Percentiles rank a stretch among this genome's conserved stretches.
Conservation (phyloP, 2,797 vertebrate genomes). For the Phrynocephalus guinanensis region DNA sequence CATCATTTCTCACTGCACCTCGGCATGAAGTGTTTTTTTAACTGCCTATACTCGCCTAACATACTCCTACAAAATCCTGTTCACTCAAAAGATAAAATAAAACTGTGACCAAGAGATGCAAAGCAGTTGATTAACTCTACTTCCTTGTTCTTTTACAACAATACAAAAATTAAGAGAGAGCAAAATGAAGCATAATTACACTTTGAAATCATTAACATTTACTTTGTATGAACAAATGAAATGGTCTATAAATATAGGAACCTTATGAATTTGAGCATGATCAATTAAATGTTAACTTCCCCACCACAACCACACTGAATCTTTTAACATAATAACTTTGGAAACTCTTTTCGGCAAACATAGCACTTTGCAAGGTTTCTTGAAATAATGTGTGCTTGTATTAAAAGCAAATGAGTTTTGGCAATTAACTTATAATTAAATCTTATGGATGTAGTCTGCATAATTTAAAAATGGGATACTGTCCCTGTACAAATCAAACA, state of each 20-base stretch:
- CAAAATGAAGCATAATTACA: slow-evolving; percentile 39
- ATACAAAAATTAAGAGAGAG: slow-evolving; percentile 32
- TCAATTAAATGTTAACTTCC: slow-evolving; percentile 42
- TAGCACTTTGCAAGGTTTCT: slow-evolving; percentile 11
- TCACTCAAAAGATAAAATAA: background rate
- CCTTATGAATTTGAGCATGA: slow-evolving; percentile 18
- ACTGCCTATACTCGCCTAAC: background rate
- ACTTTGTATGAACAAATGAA: slow-evolving; percentile 19
- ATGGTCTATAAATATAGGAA: slow-evolving; percentile 26
- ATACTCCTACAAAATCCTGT: slow-evolving; percentile 12
- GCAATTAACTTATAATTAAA: slow-evolving; percentile 24
- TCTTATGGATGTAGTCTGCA: slow-evolving; percentile 3
- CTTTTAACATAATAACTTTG: slow-evolving; percentile 9
- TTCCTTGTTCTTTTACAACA: slow-evolving; percentile 30
- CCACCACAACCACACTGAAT: background rate
- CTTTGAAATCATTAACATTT: slow-evolving; percentile 34
- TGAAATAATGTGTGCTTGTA: slow-evolving; percentile 10
- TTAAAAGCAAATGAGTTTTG: slow-evolving; percentile 10
- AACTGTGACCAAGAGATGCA: slow-evolving; percentile 31
- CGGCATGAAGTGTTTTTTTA: background rate
- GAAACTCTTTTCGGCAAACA: slow-evolving; percentile 20
- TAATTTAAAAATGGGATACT: slow-evolving; percentile 17
- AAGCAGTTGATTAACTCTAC: slow-evolving; percentile 30
- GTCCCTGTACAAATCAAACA: background rate
- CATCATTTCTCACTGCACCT: background rate